Evolutionary conservation across 2,797 vertebrate genomes (phyloP).

Genomic region (Cyprinella venusta): DNA sequence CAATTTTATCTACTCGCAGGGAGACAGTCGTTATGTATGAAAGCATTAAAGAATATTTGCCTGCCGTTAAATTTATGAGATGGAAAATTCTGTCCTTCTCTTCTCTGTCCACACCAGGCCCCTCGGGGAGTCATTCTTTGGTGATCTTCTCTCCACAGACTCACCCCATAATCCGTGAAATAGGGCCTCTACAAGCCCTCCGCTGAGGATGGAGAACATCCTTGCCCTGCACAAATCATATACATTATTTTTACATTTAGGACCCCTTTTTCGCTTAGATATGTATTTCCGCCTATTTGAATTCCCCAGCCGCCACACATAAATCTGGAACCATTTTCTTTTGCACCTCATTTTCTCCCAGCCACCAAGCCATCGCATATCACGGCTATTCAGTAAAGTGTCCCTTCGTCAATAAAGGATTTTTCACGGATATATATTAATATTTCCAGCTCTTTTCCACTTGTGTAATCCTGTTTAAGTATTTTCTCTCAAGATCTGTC

Average conservation of each 20-base stretch:
- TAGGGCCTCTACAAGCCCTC: conserved; percentile 54
- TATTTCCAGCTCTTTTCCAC: conserved; percentile 18
- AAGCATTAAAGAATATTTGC: conserved; percentile 66
- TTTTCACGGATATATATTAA: conserved; percentile 34
- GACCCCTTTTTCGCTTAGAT: conserved; percentile 49
- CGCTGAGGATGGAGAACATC: conserved; percentile 46
- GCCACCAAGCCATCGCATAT: conserved; percentile 37
- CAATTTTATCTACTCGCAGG: conserved; percentile 61
- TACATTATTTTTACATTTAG: conserved; percentile 56
- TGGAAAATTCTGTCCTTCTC: conserved; percentile 60
- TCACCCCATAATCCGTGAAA: conserved; percentile 67
- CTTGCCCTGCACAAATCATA: conserved; percentile 53
- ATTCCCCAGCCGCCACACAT: conserved; percentile 31
- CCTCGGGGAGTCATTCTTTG: conserved; percentile 55
- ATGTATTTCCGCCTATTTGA: conserved; percentile 55
- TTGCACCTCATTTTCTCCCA: conserved; percentile 50
- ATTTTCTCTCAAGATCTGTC: not conserved
- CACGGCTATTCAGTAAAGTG: conserved; percentile 27
- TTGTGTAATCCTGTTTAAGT: conserved; percentile 24
- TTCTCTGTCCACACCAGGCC: conserved; percentile 41
- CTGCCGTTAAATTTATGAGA: conserved; percentile 67
- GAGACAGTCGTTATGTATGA: conserved; percentile 56
- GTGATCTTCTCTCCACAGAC: conserved; percentile 59
- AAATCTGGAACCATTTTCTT: conserved; percentile 54
- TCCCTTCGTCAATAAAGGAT: conserved; percentile 32